These are phyloP conservation scores for Thermophis baileyi DNA, from an alignment of 2,113 vertebrate species.

Conservation along the genomic window DNA sequence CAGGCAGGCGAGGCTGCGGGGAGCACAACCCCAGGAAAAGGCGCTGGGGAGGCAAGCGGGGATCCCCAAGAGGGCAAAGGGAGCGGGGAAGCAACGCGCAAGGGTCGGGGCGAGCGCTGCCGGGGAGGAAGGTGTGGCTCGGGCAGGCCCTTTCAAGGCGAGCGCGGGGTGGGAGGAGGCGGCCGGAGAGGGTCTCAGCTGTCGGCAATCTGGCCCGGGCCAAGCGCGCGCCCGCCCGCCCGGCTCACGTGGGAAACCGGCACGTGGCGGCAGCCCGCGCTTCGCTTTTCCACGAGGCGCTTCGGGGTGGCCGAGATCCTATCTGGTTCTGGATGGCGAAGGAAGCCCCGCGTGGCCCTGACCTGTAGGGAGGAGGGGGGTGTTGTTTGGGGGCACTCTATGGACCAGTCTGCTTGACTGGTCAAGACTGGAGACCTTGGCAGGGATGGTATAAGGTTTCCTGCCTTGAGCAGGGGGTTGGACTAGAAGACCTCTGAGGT, in stretches of 20 bases:
- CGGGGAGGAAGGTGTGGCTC: neutral
- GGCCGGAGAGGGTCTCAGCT: neutral
- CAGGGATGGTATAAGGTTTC: neutral
- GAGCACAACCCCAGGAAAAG: neutral
- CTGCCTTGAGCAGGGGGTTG: neutral
- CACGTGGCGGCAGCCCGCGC: neutral
- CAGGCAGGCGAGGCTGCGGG: neutral
- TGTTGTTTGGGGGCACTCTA: neutral
- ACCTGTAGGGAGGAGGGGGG: neutral
- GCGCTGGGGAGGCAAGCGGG: neutral
- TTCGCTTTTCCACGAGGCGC: neutral
- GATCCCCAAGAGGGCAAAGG: neutral
- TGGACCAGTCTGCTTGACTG: neutral
- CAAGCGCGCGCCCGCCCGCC: neutral
- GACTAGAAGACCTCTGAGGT: neutral
- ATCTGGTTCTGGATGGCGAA: neutral
- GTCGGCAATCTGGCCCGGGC: neutral
- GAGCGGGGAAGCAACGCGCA: neutral
- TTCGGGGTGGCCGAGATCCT: neutral
- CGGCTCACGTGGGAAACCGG: neutral
- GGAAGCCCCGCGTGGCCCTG: neutral
- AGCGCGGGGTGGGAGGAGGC: neutral
- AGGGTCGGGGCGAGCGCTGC: rapidly evolving
- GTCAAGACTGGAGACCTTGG: neutral
- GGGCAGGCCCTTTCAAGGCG: neutral